Evolutionary conservation across 2,113 vertebrate genomes (phyloP).

Genomic region (Aspiorhynchus laticeps): DNA sequence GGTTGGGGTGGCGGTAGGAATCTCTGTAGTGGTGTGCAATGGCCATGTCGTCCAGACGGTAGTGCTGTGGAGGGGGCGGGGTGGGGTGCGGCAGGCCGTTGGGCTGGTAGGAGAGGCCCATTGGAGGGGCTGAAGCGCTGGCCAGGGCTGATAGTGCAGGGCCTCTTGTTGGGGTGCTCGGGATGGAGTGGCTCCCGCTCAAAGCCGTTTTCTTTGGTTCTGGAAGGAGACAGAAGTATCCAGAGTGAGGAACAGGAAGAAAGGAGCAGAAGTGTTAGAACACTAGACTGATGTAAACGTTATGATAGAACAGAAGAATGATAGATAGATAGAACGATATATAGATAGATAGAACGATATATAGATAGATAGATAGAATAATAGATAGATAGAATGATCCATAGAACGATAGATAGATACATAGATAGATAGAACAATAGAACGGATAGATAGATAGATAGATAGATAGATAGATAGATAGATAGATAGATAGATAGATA

Average conservation of each 20-base stretch:
- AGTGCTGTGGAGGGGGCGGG: slow-evolving; percentile 95
- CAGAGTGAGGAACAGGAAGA: not conserved
- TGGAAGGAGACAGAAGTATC: slow-evolving; percentile 59
- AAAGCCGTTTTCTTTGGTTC: slow-evolving; percentile 99
- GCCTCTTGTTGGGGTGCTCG: slow-evolving; percentile 97
- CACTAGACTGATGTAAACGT: not conserved
- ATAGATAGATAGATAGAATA: not conserved
- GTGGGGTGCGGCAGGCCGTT: slow-evolving; percentile 97
- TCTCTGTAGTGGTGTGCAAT: slow-evolving; percentile 99
- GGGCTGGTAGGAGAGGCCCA: slow-evolving; percentile 94
- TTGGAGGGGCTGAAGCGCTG: slow-evolving; percentile 99
- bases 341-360: not conserved
- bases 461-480: no score
- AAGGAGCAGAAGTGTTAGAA: not conserved
- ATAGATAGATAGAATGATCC: not conserved
- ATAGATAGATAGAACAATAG: no score
- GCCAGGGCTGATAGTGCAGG: slow-evolving; percentile 97
- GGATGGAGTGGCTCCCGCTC: slow-evolving; percentile 95
- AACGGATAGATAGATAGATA: no score
- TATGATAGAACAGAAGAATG: not conserved
- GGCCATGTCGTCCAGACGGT: slow-evolving; percentile 98
- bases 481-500: no score
- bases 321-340: not conserved
- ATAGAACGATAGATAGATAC: not conserved
- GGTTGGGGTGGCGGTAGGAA: slow-evolving; percentile 95